A percentile compares a stretch with the other conserved stretches of the same genome.
phyloP scores from a whole-genome alignment of 1,140 invertebrate genomes.

The Trichogramma pretiosum region DNA sequence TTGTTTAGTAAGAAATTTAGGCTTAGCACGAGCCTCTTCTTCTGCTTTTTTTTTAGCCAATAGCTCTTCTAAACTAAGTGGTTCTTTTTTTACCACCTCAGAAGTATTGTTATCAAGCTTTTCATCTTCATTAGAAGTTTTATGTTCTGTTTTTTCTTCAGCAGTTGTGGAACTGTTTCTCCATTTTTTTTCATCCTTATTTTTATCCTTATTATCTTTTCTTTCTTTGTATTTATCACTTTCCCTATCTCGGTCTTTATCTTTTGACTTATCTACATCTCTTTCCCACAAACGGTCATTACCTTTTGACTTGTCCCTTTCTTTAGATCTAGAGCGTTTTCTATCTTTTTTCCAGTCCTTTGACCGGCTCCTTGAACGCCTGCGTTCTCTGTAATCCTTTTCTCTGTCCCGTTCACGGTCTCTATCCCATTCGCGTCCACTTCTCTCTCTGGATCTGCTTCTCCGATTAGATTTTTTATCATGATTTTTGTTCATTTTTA shows the following conservation, averaged over 20 bases:
- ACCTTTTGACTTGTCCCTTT: slow-evolving; percentile 34
- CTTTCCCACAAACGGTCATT: slow-evolving; percentile 34
- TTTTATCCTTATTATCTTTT: slow-evolving; percentile 37
- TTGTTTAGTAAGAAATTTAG: slow-evolving; percentile 95
- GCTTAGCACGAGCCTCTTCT: slow-evolving; percentile 86
- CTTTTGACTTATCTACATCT: slow-evolving; percentile 35
- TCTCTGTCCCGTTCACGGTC: slow-evolving; percentile 26
- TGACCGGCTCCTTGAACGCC: slow-evolving; percentile 33
- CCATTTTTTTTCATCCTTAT: slow-evolving; percentile 39
- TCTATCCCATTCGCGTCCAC: slow-evolving; percentile 35
- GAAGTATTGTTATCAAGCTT: slow-evolving; percentile 33
- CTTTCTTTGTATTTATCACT: slow-evolving; percentile 31
- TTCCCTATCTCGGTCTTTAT: slow-evolving; percentile 35
- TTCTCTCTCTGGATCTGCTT: slow-evolving; percentile 39
- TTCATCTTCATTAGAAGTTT: slow-evolving; percentile 36
- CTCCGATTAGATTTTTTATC: slow-evolving; percentile 35
- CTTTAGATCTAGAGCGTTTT: slow-evolving; percentile 29
- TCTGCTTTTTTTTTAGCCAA: slow-evolving; percentile 94
- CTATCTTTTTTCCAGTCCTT: slow-evolving; percentile 35
- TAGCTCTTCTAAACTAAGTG: slow-evolving; percentile 70
- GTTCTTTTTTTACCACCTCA: slow-evolving; percentile 38
- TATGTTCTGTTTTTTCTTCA: slow-evolving; percentile 45
- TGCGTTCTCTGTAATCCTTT: slow-evolving; percentile 36
- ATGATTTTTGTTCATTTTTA: slow-evolving; percentile 31
- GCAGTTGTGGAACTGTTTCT: slow-evolving; percentile 31